Evolutionary conservation across 2,797 vertebrate species (phyloP).

Genomic region (Thalassophryne amazonica): DNA sequence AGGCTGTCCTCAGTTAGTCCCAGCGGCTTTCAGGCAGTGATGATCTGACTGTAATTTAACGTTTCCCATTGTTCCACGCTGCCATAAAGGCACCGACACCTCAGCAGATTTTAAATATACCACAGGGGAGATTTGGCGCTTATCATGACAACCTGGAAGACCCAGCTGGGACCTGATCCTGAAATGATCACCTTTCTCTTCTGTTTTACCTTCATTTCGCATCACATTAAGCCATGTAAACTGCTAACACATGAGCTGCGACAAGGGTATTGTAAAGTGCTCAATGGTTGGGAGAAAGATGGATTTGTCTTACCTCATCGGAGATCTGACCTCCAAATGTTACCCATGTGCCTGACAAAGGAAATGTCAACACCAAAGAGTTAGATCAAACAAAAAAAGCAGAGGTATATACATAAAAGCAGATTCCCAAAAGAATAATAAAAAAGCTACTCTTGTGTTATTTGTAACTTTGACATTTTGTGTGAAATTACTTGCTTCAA

Average conservation of each 20-base stretch:
- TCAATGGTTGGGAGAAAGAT: slow-evolving; percentile 13
- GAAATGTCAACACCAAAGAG: slow-evolving; percentile 30
- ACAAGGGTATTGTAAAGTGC: no score
- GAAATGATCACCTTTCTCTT: slow-evolving; percentile 1
- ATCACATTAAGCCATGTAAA: background rate
- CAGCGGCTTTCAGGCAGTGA: slow-evolving; percentile 16
- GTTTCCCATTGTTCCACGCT: background rate
- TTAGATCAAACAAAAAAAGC: slow-evolving; percentile 8
- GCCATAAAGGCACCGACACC: background rate
- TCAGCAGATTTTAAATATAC: slow-evolving; percentile 4
- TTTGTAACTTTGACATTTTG: slow-evolving; percentile 39
- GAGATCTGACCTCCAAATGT: slow-evolving; percentile 98
- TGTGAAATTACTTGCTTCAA: slow-evolving; percentile 9
- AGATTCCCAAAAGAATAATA: background rate
- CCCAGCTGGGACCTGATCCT: slow-evolving; percentile 12
- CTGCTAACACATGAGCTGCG: background rate
- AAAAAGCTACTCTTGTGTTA: slow-evolving; percentile 2
- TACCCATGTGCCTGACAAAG: slow-evolving; percentile 92
- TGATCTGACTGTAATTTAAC: slow-evolving; percentile 2
- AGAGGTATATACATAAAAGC: background rate
- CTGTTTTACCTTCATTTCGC: slow-evolving; percentile 21
- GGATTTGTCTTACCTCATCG: slow-evolving; percentile 87
- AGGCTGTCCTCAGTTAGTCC: no score
- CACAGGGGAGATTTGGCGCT: slow-evolving; percentile 24
- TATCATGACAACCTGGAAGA: slow-evolving; percentile 23